Base-by-base conservation (phyloP, 2,797 vertebrate genomes). In the Hydrocynus forskahlii region DNA sequence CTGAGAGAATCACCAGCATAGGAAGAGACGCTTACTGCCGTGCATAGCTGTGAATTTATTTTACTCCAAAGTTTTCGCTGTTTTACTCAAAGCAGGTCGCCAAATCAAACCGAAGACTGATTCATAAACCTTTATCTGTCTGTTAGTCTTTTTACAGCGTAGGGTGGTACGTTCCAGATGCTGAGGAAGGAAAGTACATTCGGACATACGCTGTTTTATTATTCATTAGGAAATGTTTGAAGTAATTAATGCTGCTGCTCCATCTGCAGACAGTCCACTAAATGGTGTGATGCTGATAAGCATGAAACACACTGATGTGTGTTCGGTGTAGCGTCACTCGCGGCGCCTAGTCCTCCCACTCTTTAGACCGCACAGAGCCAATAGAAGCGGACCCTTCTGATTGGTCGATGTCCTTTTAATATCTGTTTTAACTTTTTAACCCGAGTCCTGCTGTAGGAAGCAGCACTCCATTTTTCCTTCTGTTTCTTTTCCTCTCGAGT, bases 1-100 rank as follows among this genome's bases (percentile, higher is more conserved):
- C 13, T 45, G 23, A 50, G 59, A 29, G 17, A 75, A 55, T 55
- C 66, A 88, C 79, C 83, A 57, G 81, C 60, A 74, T 80, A 23
- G 64, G 85, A 74, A 52, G 82, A 48, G 82, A 69, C 17, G 17
- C 23, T 55, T 78, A 35, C 81, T 78, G 81, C 63, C 23, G 73
- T 59, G 35, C 66, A 40, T 55, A 57, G 62, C 16, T 25, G 19
- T 25, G 25, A 76, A 70, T 25, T 3, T 14, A 10, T 38, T 73
- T 10, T 25, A 23, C 9, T n/a, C 2, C 7, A 38, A 38, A 40
- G n/a, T n/a, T 60, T 5, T 29, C 45, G 62, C n/a, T 62, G 52
- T 50, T 29, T 45, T 69, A 38, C 50, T 54, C 43, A 21, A 45
- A 12, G 19, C 72, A 50, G 21, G 40, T 70, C 1, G 50, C 68